These are phyloP conservation scores for Mamestra brassicae DNA, from an alignment of 2,888 invertebrate genomes.

Conservation along the genomic window DNA sequence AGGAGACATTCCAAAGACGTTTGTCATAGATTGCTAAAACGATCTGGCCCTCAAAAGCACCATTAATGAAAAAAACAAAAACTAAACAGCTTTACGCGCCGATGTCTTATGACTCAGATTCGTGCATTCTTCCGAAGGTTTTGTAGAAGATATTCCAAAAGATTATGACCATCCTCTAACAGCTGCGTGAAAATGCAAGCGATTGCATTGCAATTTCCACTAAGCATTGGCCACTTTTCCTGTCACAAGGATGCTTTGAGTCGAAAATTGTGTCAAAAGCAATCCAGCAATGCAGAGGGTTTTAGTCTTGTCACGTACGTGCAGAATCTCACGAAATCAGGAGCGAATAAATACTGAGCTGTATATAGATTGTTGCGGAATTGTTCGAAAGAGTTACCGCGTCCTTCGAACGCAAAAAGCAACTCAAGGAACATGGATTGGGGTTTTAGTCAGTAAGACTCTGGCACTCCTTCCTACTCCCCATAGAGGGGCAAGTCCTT, in stretches of 20 bases:
- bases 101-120: too few species aligned
- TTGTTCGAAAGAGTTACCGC: too few species aligned
- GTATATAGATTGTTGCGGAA: not conserved
- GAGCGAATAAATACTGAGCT: not conserved
- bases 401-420: too few species aligned
- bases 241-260: not conserved
- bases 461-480: too few species aligned
- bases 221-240: not conserved
- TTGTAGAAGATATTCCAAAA: too few species aligned
- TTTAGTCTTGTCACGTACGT: constrained; percentile 16
- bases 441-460: too few species aligned
- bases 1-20: not conserved
- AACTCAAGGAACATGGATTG: not conserved
- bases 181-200: not conserved
- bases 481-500: too few species aligned
- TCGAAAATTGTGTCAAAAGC: constrained; percentile 11
- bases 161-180: too few species aligned
- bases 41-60: not conserved
- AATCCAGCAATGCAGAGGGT: not conserved
- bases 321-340: too few species aligned
- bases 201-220: not conserved
- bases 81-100: not conserved
- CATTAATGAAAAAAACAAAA: too few species aligned
- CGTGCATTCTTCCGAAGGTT: too few species aligned
- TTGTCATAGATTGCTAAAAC: too few species aligned